Evolutionary conservation across 2,888 invertebrate genomes (phyloP), one percentile per base, ranked within the genome.

Genomic region (Oxytorus armatus): DNA sequence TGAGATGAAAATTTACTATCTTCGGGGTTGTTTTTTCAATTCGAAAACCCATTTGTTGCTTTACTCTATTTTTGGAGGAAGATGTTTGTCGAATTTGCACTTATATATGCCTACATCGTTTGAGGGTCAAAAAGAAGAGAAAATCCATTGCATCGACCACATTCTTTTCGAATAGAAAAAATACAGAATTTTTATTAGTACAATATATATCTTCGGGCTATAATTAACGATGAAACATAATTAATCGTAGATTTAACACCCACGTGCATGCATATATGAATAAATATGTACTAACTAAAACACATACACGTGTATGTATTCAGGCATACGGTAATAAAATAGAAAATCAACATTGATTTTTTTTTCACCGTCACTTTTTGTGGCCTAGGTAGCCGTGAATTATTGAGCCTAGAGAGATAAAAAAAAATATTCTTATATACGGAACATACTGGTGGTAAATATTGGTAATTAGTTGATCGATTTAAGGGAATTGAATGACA

Each of bases 161-260:
- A 69, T 72, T 68, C 65, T 53, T 72, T 66, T 42, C 11, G 23
- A 72, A 76, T 69, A 61, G 65, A 25, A 49, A 57, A 74, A 57
- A 36, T 63, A 75, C 42, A 72, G 36, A 70, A 74, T 82, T 82
- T 83, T 81, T 73, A 77, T 78, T 83, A 82, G 77, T 61, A 2
- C 59, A 79, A 59, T 77, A 79, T n/a, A 73, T 75, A 75, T 75
- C 76, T 77, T 83, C 78, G 80, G 83, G 83, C 84, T 84, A 84
- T 83, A 81, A 83, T 80, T 75, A 72, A 83, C 72, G 63, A 80
- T 70, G 75, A 75, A 75, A 73, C 68, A 73, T 63, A 73, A 77
- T 53, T 78, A 79, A 77, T 66, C 80, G 72, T 83, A 84, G 84
- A 77, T 84, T 84, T 84, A 81, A 83, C 81, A 84, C 74, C 82